Conservation (phyloP, 1,140 invertebrate species). For the Calephelis nemesis region DNA sequence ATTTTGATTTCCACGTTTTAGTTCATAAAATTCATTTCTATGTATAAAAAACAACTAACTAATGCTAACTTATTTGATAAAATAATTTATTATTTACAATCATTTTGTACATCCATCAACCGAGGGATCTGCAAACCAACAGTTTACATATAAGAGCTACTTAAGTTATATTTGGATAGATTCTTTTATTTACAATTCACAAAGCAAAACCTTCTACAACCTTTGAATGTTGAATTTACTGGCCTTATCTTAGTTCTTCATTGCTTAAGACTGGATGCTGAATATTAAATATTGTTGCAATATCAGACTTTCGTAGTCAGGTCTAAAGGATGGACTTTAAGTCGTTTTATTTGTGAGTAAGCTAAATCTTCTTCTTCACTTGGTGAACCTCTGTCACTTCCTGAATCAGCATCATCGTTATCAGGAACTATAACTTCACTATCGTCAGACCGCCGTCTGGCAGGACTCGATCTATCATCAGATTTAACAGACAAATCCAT, state of each 20-base stretch:
- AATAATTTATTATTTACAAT: conserved; percentile 77
- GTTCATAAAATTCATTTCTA: conserved; percentile 40
- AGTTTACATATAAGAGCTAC: conserved; percentile 56
- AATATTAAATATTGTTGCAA: background rate
- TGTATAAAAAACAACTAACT: conserved; percentile 54
- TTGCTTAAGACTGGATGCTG: background rate
- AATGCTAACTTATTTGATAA: conserved; percentile 54
- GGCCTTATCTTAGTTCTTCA: conserved; percentile 47
- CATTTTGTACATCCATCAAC: conserved; percentile 69
- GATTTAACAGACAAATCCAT: conserved; percentile 89
- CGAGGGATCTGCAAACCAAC: conserved; percentile 59
- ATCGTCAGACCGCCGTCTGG: conserved; percentile 64
- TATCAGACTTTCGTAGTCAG: conserved; percentile 82
- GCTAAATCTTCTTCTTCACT: conserved; percentile 78
- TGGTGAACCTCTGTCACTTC: conserved; percentile 79
- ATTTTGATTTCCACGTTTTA: conserved; percentile 19
- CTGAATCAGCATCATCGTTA: conserved; percentile 65
- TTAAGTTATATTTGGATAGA: conserved; percentile 78
- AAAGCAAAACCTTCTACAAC: conserved; percentile 37
- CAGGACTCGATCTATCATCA: conserved; percentile 75
- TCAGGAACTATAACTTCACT: conserved; percentile 73
- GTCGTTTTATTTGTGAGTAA: conserved; percentile 76
- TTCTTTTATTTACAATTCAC: conserved; percentile 69
- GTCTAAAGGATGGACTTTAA: conserved; percentile 82
- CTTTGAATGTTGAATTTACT: conserved; percentile 71